Evolutionary conservation across 2,113 vertebrate genomes (phyloP), one percentile per base, ranked within the genome.

Genomic region (Pseudonaja textilis): DNA sequence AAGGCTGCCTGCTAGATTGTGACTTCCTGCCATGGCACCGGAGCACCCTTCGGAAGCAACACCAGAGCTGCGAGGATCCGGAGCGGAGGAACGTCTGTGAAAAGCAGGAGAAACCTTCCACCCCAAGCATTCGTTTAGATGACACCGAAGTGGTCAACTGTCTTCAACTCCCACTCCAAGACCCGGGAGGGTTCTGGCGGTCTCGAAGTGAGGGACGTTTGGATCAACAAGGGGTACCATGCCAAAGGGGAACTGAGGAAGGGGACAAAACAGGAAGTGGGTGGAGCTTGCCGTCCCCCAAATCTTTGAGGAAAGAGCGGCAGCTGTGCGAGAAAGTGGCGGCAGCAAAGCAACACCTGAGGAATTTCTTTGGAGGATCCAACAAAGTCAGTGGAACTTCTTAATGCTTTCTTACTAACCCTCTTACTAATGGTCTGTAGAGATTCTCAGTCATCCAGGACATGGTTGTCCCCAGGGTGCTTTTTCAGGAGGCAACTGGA

Each of bases 231-330:
- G 81, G 54, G 89, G 55, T 1, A 34, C 89, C 90, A 0, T 57
- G 34, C 20, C 92, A 6, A 81, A 89, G 20, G 59, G 86, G 50
- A 42, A 55, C 23, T 0, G 34, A 54, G 25, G 52, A 20, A 87
- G 91, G 56, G 59, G 86, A 94, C 20, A 92, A 93, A 88, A 89
- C 95, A 26, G 90, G 93, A 88, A 96, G 95, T 4, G 95, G 95
- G 22, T 96, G 95, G 95, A 96, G 95, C 25, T 89, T 96, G 90
- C 95, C 95, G 0, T 96, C 95, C 4, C 95, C 95, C 8, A 96
- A 96, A 81, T 94, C 95, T 7, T 54, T 96, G 88, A 91, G 95
- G 91, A 96, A 96, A 85, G 92, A 93, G 42, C 94, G 93, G 9
- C 92, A 93, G 0, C 92, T 90, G 11, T 16, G 93, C 20, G 95